Percentiles rank a stretch among this genome's conserved stretches.
phyloP scores from a whole-genome alignment of 92 coral and sea anemone genomes.

The Epizoanthus rinbou region DNA sequence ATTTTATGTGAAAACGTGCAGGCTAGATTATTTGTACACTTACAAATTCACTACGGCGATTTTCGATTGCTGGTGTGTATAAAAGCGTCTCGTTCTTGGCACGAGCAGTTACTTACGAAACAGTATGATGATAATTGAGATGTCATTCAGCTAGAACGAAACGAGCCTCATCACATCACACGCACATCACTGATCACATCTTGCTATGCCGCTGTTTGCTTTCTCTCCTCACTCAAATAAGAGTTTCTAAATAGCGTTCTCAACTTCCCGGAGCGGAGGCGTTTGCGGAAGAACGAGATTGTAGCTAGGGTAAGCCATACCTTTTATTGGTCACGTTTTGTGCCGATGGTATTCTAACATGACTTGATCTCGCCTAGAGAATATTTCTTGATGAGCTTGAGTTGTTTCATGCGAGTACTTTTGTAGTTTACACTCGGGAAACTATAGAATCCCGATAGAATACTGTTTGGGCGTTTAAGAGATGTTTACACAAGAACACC shows the following conservation, averaged over 20 bases:
- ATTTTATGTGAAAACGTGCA: background rate
- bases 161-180: background rate
- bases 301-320: background rate
- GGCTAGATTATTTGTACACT: slow-evolving; percentile 1
- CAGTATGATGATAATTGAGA: slow-evolving; percentile 28
- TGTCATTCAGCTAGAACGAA: background rate
- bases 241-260: background rate
- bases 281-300: background rate
- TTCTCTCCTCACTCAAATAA: background rate
- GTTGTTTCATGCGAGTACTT: background rate
- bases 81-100: too few species aligned
- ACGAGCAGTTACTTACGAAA: too few species aligned
- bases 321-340: too few species aligned
- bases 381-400: background rate
- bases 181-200: background rate
- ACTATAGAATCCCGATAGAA: background rate
- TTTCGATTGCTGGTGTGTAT: too few species aligned
- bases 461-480: slow-evolving; percentile 21
- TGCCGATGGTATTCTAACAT: background rate
- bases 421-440: background rate
- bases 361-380: background rate
- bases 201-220: background rate
- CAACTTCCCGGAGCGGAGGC: background rate
- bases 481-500: slow-evolving; percentile 16
- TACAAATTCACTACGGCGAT: slow-evolving; percentile 3